phyloP scores from a whole-genome alignment of 2,888 invertebrate genomes.

The Xylota segnis region DNA sequence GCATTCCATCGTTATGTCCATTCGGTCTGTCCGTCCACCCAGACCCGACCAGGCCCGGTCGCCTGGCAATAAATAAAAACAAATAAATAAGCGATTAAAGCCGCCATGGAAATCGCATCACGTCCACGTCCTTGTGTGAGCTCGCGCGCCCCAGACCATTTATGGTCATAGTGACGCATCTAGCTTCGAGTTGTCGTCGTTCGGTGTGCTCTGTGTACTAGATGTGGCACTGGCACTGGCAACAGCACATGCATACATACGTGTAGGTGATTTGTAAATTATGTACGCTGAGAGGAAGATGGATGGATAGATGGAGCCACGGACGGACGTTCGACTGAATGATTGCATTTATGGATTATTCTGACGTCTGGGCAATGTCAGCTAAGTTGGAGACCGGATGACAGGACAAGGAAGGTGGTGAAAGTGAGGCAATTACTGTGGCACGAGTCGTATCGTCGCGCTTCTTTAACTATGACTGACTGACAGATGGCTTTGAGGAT shows the following conservation, averaged over 20 bases:
- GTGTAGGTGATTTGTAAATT: slow-evolving; percentile 75
- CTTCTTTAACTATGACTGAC: slow-evolving; percentile 52
- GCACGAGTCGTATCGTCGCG: slow-evolving; percentile 66
- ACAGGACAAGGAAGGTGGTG: slow-evolving; percentile 20
- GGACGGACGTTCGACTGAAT: slow-evolving; percentile 70
- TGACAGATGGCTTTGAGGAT: slow-evolving; percentile 57
- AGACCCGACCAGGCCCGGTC: slow-evolving; percentile 22
- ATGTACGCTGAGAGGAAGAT: slow-evolving; percentile 70
- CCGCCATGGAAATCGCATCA: slow-evolving; percentile 75
- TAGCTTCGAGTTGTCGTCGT: slow-evolving; percentile 52
- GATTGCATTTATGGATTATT: slow-evolving; percentile 75
- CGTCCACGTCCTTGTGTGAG: slow-evolving; percentile 75
- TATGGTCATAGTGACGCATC: slow-evolving; percentile 75
- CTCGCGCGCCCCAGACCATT: slow-evolving; percentile 73
- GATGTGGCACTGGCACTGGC: slow-evolving; percentile 49
- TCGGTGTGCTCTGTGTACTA: slow-evolving; percentile 35
- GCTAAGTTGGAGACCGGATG: slow-evolving; percentile 50
- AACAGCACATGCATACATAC: slow-evolving; percentile 24
- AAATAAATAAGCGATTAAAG: slow-evolving; percentile 76
- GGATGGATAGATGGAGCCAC: slow-evolving; percentile 67
- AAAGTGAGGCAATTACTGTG: slow-evolving; percentile 61
- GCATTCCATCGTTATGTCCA: slow-evolving; percentile 31
- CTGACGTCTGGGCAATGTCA: slow-evolving; percentile 64
- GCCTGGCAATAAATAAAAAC: slow-evolving; percentile 72
- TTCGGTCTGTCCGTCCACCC: background rate